A percentile compares a stretch with the other conserved stretches of the same genome.
Evolutionary conservation across 2,797 vertebrate genomes (phyloP).

Genomic region (Adelosebastes latens): DNA sequence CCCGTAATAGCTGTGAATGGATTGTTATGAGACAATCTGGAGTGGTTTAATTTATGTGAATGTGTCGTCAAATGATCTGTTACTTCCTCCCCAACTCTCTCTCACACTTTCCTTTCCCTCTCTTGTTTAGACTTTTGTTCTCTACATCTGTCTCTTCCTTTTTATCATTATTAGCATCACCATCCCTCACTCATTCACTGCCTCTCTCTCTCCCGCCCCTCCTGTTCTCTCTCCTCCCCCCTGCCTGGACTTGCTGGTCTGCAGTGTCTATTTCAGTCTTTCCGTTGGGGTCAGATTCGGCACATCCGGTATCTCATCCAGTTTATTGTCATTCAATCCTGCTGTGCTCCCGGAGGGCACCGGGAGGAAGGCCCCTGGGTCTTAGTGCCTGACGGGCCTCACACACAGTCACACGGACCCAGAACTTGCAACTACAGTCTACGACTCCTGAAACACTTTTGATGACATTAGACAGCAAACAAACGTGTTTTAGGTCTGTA

Average conservation of each 20-base stretch:
- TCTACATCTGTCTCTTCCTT: slow-evolving; percentile 3
- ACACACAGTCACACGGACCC: background rate
- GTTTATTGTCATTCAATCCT: slow-evolving; percentile 88
- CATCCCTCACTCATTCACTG: slow-evolving; percentile 33
- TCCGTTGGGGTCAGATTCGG: slow-evolving; percentile 86
- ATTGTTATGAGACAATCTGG: too few relatives aligned
- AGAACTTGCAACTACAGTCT: background rate
- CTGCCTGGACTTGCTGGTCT: slow-evolving; percentile 77
- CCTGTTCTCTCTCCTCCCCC: slow-evolving; percentile 2
- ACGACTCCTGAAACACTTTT: background rate
- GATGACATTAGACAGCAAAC: background rate
- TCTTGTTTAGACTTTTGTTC: background rate
- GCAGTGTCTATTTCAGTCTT: slow-evolving; percentile 89
- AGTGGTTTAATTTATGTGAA: too few relatives aligned
- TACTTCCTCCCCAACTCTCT: too few relatives aligned
- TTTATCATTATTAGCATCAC: background rate
- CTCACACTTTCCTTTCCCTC: background rate
- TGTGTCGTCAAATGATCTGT: too few relatives aligned
- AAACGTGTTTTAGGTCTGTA: background rate
- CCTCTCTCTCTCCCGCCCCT: slow-evolving; percentile 4
- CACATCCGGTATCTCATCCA: slow-evolving; percentile 87
- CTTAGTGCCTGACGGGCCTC: slow-evolving; percentile 68
- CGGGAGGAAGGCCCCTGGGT: slow-evolving; percentile 76
- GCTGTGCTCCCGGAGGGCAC: slow-evolving; percentile 76
- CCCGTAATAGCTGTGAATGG: too few relatives aligned